Percentiles rank a stretch among this genome's conserved stretches.
These are phyloP conservation scores for Drosophila malerkotliana DNA, from an alignment of 1,140 invertebrate genomes.

Conservation along the genomic window DNA sequence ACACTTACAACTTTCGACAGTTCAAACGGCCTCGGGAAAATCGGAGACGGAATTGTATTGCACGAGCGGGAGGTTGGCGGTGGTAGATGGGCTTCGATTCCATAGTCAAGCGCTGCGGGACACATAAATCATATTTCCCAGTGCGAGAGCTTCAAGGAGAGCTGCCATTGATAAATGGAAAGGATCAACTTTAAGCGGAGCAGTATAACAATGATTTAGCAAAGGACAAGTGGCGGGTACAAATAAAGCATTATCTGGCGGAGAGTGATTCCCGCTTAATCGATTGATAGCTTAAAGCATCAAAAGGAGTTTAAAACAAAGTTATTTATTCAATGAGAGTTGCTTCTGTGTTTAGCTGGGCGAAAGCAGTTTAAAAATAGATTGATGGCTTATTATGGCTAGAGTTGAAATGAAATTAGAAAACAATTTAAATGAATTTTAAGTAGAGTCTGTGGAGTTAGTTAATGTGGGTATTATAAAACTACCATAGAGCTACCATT, in stretches of 20 bases:
- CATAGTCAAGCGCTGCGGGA: slow-evolving; percentile 53
- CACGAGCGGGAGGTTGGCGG: not conserved
- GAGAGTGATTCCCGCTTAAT: slow-evolving; percentile 21
- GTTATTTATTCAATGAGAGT: not conserved
- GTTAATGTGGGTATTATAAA: not conserved
- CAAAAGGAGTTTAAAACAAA: not conserved
- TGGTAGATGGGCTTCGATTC: not conserved
- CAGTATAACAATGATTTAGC: slow-evolving; percentile 40
- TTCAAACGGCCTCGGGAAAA: slow-evolving; percentile 49
- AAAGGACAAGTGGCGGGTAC: slow-evolving; percentile 29
- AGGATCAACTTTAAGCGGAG: slow-evolving; percentile 53
- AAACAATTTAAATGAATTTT: not conserved
- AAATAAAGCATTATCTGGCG: slow-evolving; percentile 11
- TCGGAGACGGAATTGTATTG: not conserved
- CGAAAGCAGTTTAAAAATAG: not conserved
- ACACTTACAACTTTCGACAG: slow-evolving; percentile 81
- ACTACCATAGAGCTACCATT: too few species aligned
- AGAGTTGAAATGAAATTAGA: not conserved
- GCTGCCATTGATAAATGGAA: slow-evolving; percentile 55
- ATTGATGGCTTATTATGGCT: not conserved
- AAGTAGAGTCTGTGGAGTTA: not conserved
- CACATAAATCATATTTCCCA: slow-evolving; percentile 77
- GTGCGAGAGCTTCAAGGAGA: slow-evolving; percentile 36
- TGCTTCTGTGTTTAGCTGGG: not conserved
- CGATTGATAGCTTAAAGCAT: not conserved